Evolutionary conservation across 2,797 vertebrate genomes (phyloP), one percentile per base, ranked within the genome.

Genomic region (Antrozous pallidus): DNA sequence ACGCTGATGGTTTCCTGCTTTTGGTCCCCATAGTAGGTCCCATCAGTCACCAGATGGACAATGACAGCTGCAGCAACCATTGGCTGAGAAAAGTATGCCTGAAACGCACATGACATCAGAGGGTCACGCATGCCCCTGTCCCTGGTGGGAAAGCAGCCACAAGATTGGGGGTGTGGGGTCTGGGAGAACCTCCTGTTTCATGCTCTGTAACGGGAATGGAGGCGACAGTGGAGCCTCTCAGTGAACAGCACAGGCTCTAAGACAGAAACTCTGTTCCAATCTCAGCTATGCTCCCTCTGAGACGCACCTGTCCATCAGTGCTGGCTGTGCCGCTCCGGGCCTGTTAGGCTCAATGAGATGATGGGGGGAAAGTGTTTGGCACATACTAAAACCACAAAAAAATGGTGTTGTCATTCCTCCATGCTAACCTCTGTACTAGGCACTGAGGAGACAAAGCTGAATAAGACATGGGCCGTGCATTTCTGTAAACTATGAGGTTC

Each of bases 41-140:
- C 99, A 90, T 99, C 99, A 2, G 99, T 99, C 51, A 99, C 99
- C 96, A 99, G 98, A 97, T 99, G 99, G 89, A 99, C 98, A 40
- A 99, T 99, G 71, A 99, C 99, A 26, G 99, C 99, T 0, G 99
- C 98, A 45, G 99, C 99, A 82, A 99, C 99, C 99, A 99, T 99
- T 4, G 99, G 99, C 94, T 99, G 99, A 80, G 99, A 99, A 97
- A 99, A 99, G 95, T 98, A 98, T 4, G 99, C 99, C 99, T 99
- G 96, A 88, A 96, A 92, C 26, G 17, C 88, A 97, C 56, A 45
- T 77, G 83, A 71, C 71, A 38, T 0, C 89, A 77, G 56, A 74
- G 28, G 33, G 70, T 97, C 87, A 96, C 65, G 49, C 16, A 2
- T 2, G 38, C 12, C 5, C 26, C 10, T 51, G n/a, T 51, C 69